Base-by-base conservation (phyloP, 2,888 invertebrate species). In the Drosophila affinis region DNA sequence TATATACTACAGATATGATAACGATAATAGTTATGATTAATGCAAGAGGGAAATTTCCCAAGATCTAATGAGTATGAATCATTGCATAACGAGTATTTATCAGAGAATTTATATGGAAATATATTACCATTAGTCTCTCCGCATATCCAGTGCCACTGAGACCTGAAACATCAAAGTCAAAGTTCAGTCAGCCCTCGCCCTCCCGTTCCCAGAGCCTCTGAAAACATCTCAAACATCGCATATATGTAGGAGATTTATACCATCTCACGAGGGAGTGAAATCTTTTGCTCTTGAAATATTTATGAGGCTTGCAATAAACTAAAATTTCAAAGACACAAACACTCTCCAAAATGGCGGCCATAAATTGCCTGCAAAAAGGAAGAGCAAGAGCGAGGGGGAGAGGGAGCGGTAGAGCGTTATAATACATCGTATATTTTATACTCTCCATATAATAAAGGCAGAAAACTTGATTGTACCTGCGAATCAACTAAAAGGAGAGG, bases 401-500 rank as follows among this genome's bases (percentile, higher is more conserved):
- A 14, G 51, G 55, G 53, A 44, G 49, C 47, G 34, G 80, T 45
- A 49, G 49, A 70, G 79, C 59, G 61, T 70, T 69, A 78, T 87
- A 84, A 87, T 78, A 27, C n/a, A n/a, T 27, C 27, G 21, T 51
- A 84, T 79, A 79, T 81, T 76, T 81, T 75, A 84, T 81, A 71
- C 76, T 65, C 45, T 48, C 51, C 65, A 64, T 62, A 69, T 78
- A 84, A 87, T 78, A 86, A 86, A 83, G 73, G 65, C 78, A 62
- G 72, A 79, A 87, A 86, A 84, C 84, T 87, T 85, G 80, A 85
- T 85, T 87, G 78, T 61, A 78, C 68, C 77, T 69, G 77, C 74
- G 64, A 70, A 75, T 64, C 47, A 52, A 62, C 29, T 9, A 29
- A 29, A 29, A 29, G 29, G 73, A 61, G 65, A 65, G 73, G 55